These are phyloP conservation scores for Callosobruchus maculatus DNA, from an alignment of 2,888 invertebrate species.

Conservation along the genomic window DNA sequence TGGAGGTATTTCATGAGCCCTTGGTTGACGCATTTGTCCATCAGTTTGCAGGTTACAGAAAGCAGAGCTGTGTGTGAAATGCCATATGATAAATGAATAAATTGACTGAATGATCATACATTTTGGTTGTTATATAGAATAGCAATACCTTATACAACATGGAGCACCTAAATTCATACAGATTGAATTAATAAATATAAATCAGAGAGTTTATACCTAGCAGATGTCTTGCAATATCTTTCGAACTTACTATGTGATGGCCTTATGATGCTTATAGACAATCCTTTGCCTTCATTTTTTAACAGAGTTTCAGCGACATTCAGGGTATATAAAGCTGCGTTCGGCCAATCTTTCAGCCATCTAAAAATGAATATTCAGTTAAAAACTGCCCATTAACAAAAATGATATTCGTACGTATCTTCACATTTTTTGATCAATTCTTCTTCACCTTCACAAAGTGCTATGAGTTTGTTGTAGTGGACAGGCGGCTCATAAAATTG, in stretches of 20 bases:
- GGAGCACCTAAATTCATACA: no score
- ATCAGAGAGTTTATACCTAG: no score
- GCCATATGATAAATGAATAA: no score
- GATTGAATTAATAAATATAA: no score
- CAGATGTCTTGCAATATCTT: background rate
- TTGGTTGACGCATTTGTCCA: no score
- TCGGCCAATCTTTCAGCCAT: conserved; percentile 58
- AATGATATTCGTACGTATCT: background rate
- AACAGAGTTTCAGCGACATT: conserved; percentile 65
- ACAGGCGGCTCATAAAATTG: conserved; percentile 28
- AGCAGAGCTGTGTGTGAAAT: no score
- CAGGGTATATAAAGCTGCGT: conserved; percentile 73
- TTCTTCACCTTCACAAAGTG: conserved; percentile 38
- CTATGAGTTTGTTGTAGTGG: conserved; percentile 18
- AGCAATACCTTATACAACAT: no score
- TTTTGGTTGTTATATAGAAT: no score
- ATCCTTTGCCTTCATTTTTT: conserved; percentile 49
- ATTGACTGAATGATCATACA: no score
- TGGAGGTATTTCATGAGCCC: no score
- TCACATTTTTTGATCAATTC: conserved; percentile 36
- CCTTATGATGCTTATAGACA: conserved; percentile 66
- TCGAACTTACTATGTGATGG: conserved; percentile 58
- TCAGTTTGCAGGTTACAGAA: no score
- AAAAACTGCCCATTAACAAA: conserved; percentile 18
- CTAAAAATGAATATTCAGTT: conserved; percentile 37